Evolutionary conservation across 2,888 invertebrate genomes (phyloP).

Genomic region (Eristalis intricaria): DNA sequence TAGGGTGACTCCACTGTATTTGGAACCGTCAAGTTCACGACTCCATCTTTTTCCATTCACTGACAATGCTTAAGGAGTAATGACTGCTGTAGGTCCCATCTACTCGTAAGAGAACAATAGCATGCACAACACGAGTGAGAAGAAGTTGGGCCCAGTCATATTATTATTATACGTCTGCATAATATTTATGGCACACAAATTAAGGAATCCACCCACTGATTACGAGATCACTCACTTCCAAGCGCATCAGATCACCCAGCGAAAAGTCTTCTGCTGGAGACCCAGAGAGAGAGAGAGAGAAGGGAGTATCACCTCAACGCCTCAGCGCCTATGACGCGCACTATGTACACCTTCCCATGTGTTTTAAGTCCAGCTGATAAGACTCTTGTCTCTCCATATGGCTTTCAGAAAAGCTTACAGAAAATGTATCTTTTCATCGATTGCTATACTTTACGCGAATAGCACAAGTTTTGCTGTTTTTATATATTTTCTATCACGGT

Average conservation of each 20-base stretch:
- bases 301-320: neutral
- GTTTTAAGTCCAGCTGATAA: conserved; percentile 41
- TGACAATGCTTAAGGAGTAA: too few species aligned
- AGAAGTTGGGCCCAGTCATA: too few species aligned
- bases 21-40: too few species aligned
- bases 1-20: too few species aligned
- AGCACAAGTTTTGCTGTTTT: conserved; percentile 11
- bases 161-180: too few species aligned
- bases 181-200: too few species aligned
- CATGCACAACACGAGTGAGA: too few species aligned
- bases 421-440: conserved; percentile 31
- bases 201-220: too few species aligned
- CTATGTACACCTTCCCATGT: conserved; percentile 1
- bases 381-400: neutral
- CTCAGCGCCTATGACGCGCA: neutral
- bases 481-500: neutral
- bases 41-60: too few species aligned
- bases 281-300: neutral
- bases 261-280: neutral
- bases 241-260: neutral
- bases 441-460: conserved; percentile 11
- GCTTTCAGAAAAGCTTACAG: neutral
- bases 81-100: too few species aligned
- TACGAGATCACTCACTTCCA: neutral
- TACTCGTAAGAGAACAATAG: too few species aligned